These are phyloP conservation scores for Poecilobothrus nobilitatus DNA, from an alignment of 2,888 invertebrate species.

Conservation along the genomic window DNA sequence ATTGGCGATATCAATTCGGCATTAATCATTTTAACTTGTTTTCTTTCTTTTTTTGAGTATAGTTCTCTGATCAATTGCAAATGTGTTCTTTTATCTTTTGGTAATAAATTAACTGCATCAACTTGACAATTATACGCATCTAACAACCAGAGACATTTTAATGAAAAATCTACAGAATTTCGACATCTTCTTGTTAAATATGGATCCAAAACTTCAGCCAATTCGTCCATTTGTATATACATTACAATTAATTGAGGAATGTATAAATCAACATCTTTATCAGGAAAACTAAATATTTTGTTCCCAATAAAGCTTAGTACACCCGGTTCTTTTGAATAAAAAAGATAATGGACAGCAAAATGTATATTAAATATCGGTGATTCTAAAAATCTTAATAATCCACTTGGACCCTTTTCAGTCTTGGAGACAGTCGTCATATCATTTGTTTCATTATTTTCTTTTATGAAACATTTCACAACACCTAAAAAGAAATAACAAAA, in stretches of 20 bases:
- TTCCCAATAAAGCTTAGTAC: conserved; percentile 97
- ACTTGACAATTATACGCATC: conserved; percentile 66
- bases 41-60: conserved; percentile 40
- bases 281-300: conserved; percentile 90
- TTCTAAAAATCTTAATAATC: conserved; percentile 70
- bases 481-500: conserved; percentile 20
- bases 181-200: conserved; percentile 80
- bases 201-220: conserved; percentile 86
- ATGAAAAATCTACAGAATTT: conserved; percentile 88
- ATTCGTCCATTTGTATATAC: conserved; percentile 97
- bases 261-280: conserved; percentile 92
- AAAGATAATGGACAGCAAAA: conserved; percentile 96
- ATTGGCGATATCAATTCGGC: conserved; percentile 37
- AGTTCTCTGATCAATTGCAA: conserved; percentile 42
- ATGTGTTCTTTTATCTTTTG: conserved; percentile 38
- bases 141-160: conserved; percentile 92
- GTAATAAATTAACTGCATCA: conserved; percentile 31
- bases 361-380: conserved; percentile 97
- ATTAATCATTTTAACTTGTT: conserved; percentile 24
- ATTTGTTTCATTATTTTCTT: conserved; percentile 22
- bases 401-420: conserved; percentile 41
- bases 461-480: conserved; percentile 42
- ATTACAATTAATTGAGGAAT: conserved; percentile 95
- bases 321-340: conserved; percentile 96
- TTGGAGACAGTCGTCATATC: conserved; percentile 22